These are phyloP conservation scores for Glaucidium brasilianum DNA, from an alignment of 2,113 vertebrate genomes.

Conservation along the genomic window DNA sequence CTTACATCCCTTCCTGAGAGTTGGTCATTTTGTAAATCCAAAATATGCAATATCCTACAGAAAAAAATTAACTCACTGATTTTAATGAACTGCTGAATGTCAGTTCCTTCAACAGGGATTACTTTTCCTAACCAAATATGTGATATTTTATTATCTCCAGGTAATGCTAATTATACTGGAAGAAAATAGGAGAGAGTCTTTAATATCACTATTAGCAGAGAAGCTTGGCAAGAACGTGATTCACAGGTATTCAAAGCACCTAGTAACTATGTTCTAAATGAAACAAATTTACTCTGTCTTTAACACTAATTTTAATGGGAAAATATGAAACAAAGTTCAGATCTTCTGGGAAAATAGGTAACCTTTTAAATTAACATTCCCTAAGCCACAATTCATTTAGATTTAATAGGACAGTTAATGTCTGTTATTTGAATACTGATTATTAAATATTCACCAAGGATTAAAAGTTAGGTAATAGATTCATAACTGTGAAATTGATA, in stretches of 20 bases:
- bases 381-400: conserved; percentile 73
- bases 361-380: conserved; percentile 71
- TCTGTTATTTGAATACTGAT: conserved; percentile 71
- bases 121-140: conserved; percentile 47
- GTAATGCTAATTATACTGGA: conserved; percentile 30
- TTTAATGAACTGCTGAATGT: background rate
- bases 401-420: conserved; percentile 70
- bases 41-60: background rate
- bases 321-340: conserved; percentile 64
- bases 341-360: conserved; percentile 63
- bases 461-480: conserved; percentile 66
- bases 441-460: conserved; percentile 57
- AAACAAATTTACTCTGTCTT: conserved; percentile 58
- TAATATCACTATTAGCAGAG: conserved; percentile 15
- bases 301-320: conserved; percentile 63
- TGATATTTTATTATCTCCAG: conserved; percentile 24
- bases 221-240: conserved; percentile 23
- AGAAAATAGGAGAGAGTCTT: conserved; percentile 21
- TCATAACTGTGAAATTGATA: conserved; percentile 50
- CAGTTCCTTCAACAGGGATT: conserved; percentile 21
- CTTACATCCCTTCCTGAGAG: background rate
- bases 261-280: conserved; percentile 25
- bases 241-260: conserved; percentile 33
- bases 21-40: background rate
- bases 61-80: background rate